Evolutionary conservation across 1,140 invertebrate genomes (phyloP).

Genomic region (Eulimnadia texana): DNA sequence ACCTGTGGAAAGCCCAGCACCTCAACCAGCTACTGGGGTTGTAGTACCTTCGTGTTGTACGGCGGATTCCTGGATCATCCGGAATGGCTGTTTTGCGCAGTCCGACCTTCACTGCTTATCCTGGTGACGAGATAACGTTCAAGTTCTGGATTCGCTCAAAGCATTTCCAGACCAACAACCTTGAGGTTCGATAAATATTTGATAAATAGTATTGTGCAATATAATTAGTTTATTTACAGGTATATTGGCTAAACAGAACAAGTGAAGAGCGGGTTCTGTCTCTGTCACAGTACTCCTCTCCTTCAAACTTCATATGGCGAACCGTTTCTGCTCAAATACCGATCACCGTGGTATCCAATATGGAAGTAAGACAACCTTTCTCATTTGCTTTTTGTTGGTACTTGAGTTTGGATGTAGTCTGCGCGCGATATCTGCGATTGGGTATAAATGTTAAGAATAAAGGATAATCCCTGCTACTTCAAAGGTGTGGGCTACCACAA

Average conservation of each 20-base stretch:
- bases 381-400: neutral
- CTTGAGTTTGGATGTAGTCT: too few species aligned
- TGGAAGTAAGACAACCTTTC: neutral
- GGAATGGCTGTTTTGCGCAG: neutral
- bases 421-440: too few species aligned
- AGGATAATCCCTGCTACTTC: too few species aligned
- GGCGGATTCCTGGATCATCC: neutral
- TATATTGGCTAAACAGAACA: neutral
- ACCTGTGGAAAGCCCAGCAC: neutral
- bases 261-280: neutral
- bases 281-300: neutral
- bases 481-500: too few species aligned
- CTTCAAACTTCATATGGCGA: neutral
- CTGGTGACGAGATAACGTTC: neutral
- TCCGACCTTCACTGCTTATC: neutral
- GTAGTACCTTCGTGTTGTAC: neutral
- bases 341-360: neutral
- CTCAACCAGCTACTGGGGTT: neutral
- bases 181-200: neutral
- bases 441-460: too few species aligned
- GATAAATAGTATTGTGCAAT: neutral
- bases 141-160: slow-evolving; percentile 5
- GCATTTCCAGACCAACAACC: neutral
- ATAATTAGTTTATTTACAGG: neutral
- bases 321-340: neutral